These are phyloP conservation scores for Chinchilla lanigera DNA, from an alignment of 2,113 vertebrate genomes.

Conservation along the genomic window DNA sequence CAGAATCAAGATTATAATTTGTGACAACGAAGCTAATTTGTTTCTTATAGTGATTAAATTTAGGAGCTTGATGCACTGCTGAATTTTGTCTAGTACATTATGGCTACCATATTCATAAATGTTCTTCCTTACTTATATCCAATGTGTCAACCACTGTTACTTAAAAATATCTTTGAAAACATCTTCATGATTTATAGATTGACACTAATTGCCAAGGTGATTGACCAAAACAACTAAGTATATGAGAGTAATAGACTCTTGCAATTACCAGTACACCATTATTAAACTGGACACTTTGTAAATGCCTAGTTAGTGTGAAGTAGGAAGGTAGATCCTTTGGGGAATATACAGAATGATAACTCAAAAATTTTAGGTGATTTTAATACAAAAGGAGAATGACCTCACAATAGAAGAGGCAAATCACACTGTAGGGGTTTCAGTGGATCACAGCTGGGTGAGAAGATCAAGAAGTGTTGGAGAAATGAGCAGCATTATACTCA, in stretches of 20 bases:
- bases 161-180: background rate
- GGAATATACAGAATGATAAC: background rate
- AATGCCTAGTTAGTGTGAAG: background rate
- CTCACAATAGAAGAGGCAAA: background rate
- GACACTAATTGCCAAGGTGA: background rate
- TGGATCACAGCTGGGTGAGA: background rate
- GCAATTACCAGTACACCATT: background rate
- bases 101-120: background rate
- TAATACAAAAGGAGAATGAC: slow-evolving; percentile 6
- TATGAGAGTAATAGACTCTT: background rate
- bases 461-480: background rate
- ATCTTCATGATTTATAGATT: background rate
- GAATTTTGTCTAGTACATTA: slow-evolving; percentile 12
- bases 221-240: background rate
- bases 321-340: background rate
- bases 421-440: background rate
- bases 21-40: slow-evolving; percentile 19
- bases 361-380: background rate
- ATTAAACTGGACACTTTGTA: slow-evolving; percentile 11
- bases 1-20: background rate
- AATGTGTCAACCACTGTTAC: background rate
- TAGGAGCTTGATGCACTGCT: background rate
- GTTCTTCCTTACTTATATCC: background rate
- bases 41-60: slow-evolving; percentile 26
- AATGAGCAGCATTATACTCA: background rate